Evolutionary conservation across 2,888 invertebrate species (phyloP).

Genomic region (Argyresthia goedartella): DNA sequence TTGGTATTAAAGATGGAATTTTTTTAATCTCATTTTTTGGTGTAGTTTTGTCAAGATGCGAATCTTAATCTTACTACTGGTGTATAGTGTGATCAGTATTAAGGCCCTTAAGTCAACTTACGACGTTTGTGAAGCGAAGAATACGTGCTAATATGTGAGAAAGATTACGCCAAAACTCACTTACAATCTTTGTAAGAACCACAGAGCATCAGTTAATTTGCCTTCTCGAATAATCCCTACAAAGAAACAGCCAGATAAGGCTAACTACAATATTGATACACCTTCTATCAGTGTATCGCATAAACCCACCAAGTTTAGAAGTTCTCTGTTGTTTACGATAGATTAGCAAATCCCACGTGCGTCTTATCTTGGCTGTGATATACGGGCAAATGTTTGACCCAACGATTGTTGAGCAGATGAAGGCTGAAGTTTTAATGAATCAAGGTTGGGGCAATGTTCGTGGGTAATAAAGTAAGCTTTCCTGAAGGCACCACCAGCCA

Average conservation of each 20-base stretch:
- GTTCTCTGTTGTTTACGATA: slow-evolving; percentile 12
- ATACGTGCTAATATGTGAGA: too few species aligned
- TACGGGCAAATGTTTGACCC: slow-evolving; percentile 39
- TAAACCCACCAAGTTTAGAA: slow-evolving; percentile 37
- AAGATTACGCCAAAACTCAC: too few species aligned
- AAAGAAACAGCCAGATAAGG: neutral
- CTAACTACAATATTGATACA: slow-evolving; percentile 46
- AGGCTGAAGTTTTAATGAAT: neutral
- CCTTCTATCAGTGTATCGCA: slow-evolving; percentile 16
- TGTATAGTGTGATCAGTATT: too few species aligned
- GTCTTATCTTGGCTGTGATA: slow-evolving; percentile 33
- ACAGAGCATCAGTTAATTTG: neutral
- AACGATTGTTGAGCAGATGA: slow-evolving; percentile 17
- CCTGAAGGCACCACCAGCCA: too few species aligned
- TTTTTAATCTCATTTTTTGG: too few species aligned
- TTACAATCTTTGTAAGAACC: neutral
- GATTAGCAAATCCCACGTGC: slow-evolving; percentile 34
- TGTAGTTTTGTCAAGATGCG: too few species aligned
- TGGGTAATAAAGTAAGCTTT: too few species aligned
- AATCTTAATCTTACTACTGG: too few species aligned
- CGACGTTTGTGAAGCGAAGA: too few species aligned
- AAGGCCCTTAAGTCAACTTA: too few species aligned
- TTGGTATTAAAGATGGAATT: too few species aligned
- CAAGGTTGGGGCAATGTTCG: too few species aligned
- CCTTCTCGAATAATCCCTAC: neutral